phyloP scores from a whole-genome alignment of 1,140 invertebrate species.

The Drosophila serrata region DNA sequence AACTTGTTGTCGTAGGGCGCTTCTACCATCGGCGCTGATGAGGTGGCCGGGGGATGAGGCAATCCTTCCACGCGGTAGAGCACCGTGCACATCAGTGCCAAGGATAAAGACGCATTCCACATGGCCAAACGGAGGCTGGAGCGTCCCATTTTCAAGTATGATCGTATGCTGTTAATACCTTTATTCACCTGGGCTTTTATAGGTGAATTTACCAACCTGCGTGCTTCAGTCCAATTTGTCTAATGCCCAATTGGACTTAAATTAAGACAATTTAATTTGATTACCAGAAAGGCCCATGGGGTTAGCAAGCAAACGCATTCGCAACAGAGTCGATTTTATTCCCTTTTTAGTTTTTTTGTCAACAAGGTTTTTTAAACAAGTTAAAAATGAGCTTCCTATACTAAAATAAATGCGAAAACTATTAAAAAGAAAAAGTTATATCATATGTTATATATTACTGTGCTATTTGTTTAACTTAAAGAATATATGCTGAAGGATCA shows the following conservation, averaged over 20 bases:
- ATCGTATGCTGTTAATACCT: slow-evolving; percentile 14
- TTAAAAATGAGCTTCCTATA: not conserved
- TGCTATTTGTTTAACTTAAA: too few relatives aligned
- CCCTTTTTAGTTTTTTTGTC: not conserved
- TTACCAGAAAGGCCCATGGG: slow-evolving; percentile 30
- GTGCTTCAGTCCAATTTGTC: slow-evolving; percentile 53
- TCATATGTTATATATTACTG: too few relatives aligned
- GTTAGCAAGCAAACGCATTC: not conserved
- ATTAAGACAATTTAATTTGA: slow-evolving; percentile 71
- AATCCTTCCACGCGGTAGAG: slow-evolving; percentile 23
- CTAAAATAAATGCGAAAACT: not conserved
- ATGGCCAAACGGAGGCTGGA: slow-evolving; percentile 1
- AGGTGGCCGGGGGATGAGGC: slow-evolving; percentile 63
- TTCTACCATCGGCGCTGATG: slow-evolving; percentile 24
- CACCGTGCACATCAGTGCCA: slow-evolving; percentile 11
- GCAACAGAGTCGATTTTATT: not conserved
- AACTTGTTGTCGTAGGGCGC: slow-evolving; percentile 89
- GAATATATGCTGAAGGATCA: too few relatives aligned
- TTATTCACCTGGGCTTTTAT: slow-evolving; percentile 42
- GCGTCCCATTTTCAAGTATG: slow-evolving; percentile 15
- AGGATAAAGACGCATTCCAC: slow-evolving; percentile 1
- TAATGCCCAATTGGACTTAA: slow-evolving; percentile 50
- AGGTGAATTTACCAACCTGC: slow-evolving; percentile 39
- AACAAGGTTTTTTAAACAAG: not conserved
- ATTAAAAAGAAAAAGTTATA: not conserved